phyloP scores from a whole-genome alignment of 2,113 vertebrate species.

The Capreolus pygargus region DNA sequence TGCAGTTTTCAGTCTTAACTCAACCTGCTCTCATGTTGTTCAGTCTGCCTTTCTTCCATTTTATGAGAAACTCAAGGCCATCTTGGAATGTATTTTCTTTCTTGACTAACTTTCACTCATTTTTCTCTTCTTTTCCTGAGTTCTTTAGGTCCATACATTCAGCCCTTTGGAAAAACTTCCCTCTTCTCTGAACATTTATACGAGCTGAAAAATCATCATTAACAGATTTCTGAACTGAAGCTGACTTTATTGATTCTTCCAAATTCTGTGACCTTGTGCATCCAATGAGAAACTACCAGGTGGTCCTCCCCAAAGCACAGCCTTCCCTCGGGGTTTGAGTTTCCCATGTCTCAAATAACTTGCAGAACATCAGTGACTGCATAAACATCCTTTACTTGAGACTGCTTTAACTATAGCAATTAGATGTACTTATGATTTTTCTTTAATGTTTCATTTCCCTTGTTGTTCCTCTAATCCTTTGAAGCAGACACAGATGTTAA shows the following conservation, averaged over 20 bases:
- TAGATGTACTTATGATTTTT: constrained; percentile 11
- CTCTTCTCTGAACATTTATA: neutral
- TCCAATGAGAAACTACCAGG: neutral
- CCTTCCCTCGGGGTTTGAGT: neutral
- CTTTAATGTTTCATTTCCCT: neutral
- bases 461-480: neutral
- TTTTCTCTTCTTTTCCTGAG: neutral
- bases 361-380: neutral
- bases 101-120: neutral
- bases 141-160: neutral
- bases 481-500: neutral
- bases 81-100: neutral
- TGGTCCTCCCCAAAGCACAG: neutral
- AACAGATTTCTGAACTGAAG: neutral
- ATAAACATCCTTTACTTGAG: neutral
- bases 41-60: neutral
- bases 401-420: neutral
- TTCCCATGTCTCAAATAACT: neutral
- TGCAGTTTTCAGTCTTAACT: neutral
- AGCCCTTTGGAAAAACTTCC: neutral
- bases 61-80: neutral
- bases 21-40: neutral
- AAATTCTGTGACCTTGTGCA: neutral
- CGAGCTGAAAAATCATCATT: neutral
- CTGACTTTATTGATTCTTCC: neutral